Evolutionary conservation across 2,888 invertebrate genomes (phyloP), one percentile per base, ranked within the genome.

Genomic region (Campaea margaritaria): DNA sequence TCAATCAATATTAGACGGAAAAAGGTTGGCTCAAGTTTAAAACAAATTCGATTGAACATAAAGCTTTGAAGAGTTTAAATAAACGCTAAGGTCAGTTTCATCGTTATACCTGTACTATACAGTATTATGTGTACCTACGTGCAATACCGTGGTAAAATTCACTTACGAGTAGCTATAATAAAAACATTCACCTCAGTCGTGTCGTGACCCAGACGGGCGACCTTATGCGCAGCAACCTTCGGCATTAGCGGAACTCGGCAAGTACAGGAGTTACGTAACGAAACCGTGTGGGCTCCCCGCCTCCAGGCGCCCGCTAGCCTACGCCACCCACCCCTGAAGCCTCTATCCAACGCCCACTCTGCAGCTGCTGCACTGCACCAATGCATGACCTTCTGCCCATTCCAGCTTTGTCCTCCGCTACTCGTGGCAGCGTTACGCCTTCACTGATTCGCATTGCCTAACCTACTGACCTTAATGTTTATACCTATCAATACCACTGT

Each of bases 151-250:
- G 47, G 28, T 28, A 52, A 47, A 52, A 58, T 58, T 58, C 12
- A 54, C 49, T 51, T 21, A n/a, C n/a, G n/a, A n/a, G n/a, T n/a
- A 44, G 55, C 44, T 45, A 60, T 49, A 64, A 53, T 50, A 65
- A 67, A 74, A 69, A 70, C 67, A 64, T 69, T 67, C 51, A 61
- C 65, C 64, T 66, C 63, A 52, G 63, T 52, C 62, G 69, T 67
- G 69, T 75, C 77, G 81, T 83, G 83, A 83, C 85, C 84, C 78
- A 83, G 83, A 82, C 81, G 62, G 70, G 58, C 83, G 86, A 86
- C 87, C 86, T 87, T 85, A 85, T 81, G 78, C 82, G 81, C 78
- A 81, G 76, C 84, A 87, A 85, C 88, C 89, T 90, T 89, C 85
- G 79, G 78, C 77, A 79, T 83, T 80, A 82, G 83, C 83, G 82